phyloP scores from a whole-genome alignment of 2,113 vertebrate species.

The Gallinago media region DNA sequence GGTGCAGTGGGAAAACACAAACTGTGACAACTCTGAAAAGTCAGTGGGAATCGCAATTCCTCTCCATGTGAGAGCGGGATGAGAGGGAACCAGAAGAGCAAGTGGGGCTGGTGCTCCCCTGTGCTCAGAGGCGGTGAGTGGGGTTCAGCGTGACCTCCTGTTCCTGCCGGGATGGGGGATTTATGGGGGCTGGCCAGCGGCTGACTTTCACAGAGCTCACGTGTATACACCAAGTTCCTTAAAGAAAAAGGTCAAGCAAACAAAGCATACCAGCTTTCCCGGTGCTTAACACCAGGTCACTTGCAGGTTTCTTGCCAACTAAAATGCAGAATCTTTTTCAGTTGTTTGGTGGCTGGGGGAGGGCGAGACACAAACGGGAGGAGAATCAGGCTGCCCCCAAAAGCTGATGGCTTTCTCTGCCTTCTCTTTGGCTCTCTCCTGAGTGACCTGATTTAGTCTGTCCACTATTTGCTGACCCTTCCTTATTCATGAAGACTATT shows the following conservation, averaged over 20 bases:
- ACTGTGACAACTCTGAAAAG: background rate
- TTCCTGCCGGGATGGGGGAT: background rate
- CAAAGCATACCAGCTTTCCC: background rate
- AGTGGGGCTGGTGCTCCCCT: background rate
- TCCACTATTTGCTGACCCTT: background rate
- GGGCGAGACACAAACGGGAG: rapidly evolving
- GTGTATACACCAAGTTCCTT: background rate
- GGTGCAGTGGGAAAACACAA: background rate
- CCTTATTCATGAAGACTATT: background rate
- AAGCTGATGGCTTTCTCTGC: background rate
- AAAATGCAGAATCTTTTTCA: background rate
- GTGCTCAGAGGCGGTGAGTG: background rate
- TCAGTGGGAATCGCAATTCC: rapidly evolving
- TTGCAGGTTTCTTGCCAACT: background rate
- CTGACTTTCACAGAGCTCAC: background rate
- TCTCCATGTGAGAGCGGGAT: rapidly evolving
- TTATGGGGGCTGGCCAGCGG: background rate
- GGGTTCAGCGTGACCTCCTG: background rate
- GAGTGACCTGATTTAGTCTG: background rate
- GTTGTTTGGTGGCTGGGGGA: background rate
- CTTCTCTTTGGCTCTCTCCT: background rate
- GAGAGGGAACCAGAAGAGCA: background rate
- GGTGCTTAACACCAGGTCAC: background rate
- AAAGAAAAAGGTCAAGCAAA: constrained; percentile 16
- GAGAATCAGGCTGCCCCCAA: background rate